Percentiles rank a stretch among this genome's conserved stretches.
Evolutionary conservation across 2,888 invertebrate genomes (phyloP).

Genomic region (Pyralis farinalis): DNA sequence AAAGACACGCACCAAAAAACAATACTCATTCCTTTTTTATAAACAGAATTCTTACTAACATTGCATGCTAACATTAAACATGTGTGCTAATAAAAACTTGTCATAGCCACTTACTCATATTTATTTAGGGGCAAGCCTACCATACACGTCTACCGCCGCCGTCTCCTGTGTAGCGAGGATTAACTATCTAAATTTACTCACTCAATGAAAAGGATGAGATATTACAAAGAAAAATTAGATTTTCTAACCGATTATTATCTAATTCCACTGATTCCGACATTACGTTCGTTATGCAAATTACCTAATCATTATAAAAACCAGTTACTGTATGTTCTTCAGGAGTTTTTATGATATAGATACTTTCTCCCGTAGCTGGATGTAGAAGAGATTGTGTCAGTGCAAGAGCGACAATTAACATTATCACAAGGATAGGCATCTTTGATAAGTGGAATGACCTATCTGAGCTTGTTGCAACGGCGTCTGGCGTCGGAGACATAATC

Average conservation of each 20-base stretch:
- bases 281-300: constrained; percentile 43
- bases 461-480: constrained; percentile 29
- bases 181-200: no score
- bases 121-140: no score
- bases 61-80: no score
- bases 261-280: constrained; percentile 12
- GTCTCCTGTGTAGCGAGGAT: no score
- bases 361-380: constrained; percentile 27
- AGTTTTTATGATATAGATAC: constrained; percentile 24
- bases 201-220: no score
- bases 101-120: no score
- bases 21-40: no score
- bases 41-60: no score
- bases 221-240: no score
- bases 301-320: constrained; percentile 33
- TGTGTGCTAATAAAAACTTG: no score
- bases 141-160: no score
- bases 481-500: constrained; percentile 40
- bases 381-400: constrained; percentile 17
- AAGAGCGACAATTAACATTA: constrained; percentile 16
- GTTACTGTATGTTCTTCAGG: constrained; percentile 30
- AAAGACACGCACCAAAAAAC: no score
- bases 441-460: constrained; percentile 33
- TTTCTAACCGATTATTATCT: not conserved
- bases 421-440: constrained; percentile 13